Percentiles rank a stretch among this genome's conserved stretches.
These are phyloP conservation scores for Lycocerus yunnanus DNA, from an alignment of 2,888 invertebrate genomes.

Conservation along the genomic window DNA sequence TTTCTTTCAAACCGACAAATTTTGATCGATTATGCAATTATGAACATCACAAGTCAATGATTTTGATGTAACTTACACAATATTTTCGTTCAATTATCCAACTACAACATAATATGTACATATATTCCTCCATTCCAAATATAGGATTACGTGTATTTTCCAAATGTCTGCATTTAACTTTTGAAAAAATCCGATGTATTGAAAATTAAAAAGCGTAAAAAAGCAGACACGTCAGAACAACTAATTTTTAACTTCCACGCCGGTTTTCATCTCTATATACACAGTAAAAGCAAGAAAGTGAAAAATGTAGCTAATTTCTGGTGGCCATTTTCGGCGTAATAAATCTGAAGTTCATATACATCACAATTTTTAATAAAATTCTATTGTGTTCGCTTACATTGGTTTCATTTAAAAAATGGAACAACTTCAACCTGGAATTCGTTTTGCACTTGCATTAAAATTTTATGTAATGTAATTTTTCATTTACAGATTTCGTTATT, in stretches of 20 bases:
- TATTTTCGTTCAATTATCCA: not conserved
- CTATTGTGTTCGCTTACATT: conserved; percentile 1
- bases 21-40: not conserved
- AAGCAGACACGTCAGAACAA: conserved; percentile 1
- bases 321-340: conserved; percentile 13
- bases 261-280: conserved; percentile 8
- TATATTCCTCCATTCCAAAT: not conserved
- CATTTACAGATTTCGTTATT: not conserved
- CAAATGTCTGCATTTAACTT: not conserved
- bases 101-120: not conserved
- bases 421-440: not conserved
- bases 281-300: conserved; percentile 6
- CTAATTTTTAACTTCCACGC: conserved; percentile 8
- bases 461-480: not conserved
- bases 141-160: not conserved
- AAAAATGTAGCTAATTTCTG: conserved; percentile 20
- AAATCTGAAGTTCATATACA: conserved; percentile 16
- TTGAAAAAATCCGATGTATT: not conserved
- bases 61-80: not conserved
- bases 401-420: not conserved
- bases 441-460: not conserved
- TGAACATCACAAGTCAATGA: not conserved
- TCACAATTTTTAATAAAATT: conserved; percentile 15
- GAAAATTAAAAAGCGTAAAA: not conserved
- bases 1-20: not conserved